Conservation (phyloP, 2,888 invertebrate genomes). For the Cancer borealis region DNA sequence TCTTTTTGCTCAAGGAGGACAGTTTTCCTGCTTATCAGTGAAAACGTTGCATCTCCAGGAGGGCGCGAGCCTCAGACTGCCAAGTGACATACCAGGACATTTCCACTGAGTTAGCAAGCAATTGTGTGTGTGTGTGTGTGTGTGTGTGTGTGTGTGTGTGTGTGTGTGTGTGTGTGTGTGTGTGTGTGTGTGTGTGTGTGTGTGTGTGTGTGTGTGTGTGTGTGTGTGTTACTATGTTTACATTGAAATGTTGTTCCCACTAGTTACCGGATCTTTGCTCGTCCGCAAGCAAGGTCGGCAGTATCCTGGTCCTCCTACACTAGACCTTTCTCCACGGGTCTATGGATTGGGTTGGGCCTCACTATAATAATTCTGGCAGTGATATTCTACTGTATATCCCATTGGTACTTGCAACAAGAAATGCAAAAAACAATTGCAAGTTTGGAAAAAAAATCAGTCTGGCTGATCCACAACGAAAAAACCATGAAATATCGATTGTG, state of each 20-base stretch:
- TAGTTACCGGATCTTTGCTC: conserved; percentile 75
- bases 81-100: no score
- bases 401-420: conserved; percentile 30
- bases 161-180: no score
- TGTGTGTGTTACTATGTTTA: not conserved
- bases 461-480: not conserved
- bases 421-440: not conserved
- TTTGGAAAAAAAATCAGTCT: not conserved
- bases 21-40: no score
- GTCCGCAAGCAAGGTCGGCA: conserved; percentile 42
- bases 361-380: conserved; percentile 26
- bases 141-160: not conserved
- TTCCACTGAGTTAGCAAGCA: no score
- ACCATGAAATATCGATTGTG: conserved; percentile 34
- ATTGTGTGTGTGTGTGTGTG: not conserved
- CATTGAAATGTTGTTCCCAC: not conserved
- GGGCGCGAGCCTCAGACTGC: no score
- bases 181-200: no score
- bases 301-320: conserved; percentile 70
- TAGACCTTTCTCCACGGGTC: conserved; percentile 61
- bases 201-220: no score
- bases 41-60: no score
- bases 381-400: conserved; percentile 34
- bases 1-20: no score
- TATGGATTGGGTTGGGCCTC: conserved; percentile 61